phyloP scores from a whole-genome alignment of 1,140 invertebrate species.

The Rhopalosiphum padi region DNA sequence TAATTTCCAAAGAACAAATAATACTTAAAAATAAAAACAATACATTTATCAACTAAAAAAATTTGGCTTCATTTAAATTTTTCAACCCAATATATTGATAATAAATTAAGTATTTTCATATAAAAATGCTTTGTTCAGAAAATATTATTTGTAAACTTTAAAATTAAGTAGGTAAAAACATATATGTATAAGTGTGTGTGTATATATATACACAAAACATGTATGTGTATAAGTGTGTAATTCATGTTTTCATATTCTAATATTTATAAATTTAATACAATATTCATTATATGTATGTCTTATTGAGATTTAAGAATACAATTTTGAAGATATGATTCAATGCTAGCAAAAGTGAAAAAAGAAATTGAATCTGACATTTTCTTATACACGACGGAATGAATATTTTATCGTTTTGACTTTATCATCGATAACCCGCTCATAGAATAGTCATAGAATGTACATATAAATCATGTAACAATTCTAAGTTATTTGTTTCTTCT shows the following conservation, averaged over 20 bases:
- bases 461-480: not conserved
- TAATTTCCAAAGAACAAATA: constrained; percentile 23
- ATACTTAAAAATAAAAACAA: constrained; percentile 22
- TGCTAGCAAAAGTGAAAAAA: not conserved
- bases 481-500: constrained; percentile 59
- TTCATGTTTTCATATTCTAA: not conserved
- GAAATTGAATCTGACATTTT: not conserved
- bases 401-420: not conserved
- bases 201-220: not conserved
- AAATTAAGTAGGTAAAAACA: constrained; percentile 28
- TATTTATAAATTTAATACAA: constrained; percentile 19
- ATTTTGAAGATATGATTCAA: not conserved
- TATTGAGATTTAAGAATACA: not conserved
- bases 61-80: not conserved
- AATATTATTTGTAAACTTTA: constrained; percentile 21
- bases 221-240: not conserved
- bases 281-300: not conserved
- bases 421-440: not conserved
- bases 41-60: not conserved
- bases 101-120: constrained; percentile 42
- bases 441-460: not conserved
- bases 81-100: not conserved
- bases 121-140: constrained; percentile 29
- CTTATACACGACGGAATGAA: not conserved
- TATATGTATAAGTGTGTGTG: not conserved